Base-by-base conservation (phyloP, 2,113 vertebrate species). In the Nansenia antarctica region DNA sequence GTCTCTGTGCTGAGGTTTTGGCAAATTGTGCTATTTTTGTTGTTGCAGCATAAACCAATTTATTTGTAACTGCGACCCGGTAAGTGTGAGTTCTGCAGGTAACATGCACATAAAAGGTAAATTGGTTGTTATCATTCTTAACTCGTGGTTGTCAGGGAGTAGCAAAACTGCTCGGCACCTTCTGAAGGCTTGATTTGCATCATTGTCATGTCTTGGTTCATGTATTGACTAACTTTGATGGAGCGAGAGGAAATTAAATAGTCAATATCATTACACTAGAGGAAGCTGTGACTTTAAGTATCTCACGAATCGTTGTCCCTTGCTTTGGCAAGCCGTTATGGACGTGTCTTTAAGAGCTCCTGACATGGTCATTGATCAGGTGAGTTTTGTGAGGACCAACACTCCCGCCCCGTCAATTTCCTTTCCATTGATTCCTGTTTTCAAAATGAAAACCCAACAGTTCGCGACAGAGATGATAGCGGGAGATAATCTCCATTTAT, bases 1-100 rank as follows among this genome's bases (percentile, higher is more conserved):
- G 30, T 81, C 53, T 79, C 53, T 84, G 18, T 52, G 31, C 34
- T 70, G 45, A 71, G 67, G 6, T 24, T 72, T 72, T 57, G 29
- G 55, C 24, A 72, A 70, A 29, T 24, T 52, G 1, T 27, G n/a
- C n/a, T 34, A 34, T n/a, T 58, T 47, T n/a, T 57, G 6, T 52
- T 42, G 14, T 52, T 24, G 65, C 37, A 52, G 58, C 15, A 53
- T 49, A 26, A 73, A 62, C 31, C 3, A 9, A 37, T 62, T 74
- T 64, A n/a, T 68, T 27, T 32, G 20, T 58, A 2, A 20, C 55
- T 8, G 18, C n/a, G 14, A 58, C 55, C n/a, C 12, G 18, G 6
- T 31, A 14, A 32, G 55, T 42, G 2, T 58, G 15, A 9, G 8
- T 53, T 3, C 14, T 55, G 22, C 15, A 1, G 9, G 27, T 27